Evolutionary conservation across 2,113 vertebrate genomes (phyloP).

Genomic region (Promerops cafer): DNA sequence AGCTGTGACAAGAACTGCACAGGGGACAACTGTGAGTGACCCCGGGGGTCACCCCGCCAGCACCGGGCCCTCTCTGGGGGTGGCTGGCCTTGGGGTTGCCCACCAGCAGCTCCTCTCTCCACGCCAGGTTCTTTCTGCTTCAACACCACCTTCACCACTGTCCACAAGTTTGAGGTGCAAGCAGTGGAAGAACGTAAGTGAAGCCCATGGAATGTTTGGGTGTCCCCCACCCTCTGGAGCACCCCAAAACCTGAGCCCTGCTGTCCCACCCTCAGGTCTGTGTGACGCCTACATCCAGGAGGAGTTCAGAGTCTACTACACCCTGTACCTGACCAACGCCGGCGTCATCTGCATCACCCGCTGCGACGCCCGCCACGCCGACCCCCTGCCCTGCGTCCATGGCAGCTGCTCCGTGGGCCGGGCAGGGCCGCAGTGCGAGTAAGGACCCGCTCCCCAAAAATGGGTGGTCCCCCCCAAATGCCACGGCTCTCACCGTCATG

Average conservation of each 20-base stretch:
- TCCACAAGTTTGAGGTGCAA: accelerated
- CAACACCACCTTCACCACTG: accelerated
- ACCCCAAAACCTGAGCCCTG: neutral
- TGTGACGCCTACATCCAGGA: accelerated
- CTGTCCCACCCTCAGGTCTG: accelerated
- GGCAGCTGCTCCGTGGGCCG: neutral
- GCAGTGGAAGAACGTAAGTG: accelerated
- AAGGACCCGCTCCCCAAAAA: neutral
- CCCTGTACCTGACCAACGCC: accelerated
- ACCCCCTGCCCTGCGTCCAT: neutral
- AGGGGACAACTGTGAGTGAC: accelerated
- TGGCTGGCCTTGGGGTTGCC: no score
- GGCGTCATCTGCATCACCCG: neutral
- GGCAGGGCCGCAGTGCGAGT: neutral
- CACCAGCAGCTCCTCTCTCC: neutral
- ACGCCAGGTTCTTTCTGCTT: neutral
- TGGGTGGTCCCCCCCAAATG: neutral
- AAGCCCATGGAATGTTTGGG: neutral
- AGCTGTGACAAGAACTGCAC: neutral
- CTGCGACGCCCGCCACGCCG: accelerated
- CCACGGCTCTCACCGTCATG: accelerated
- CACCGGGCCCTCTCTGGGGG: accelerated
- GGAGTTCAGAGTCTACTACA: accelerated
- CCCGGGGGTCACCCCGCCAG: accelerated
- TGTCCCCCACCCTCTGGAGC: accelerated